Evolutionary conservation across 2,888 invertebrate species (phyloP), one percentile per base, ranked within the genome.

Genomic region (Drosophila hamatofila): DNA sequence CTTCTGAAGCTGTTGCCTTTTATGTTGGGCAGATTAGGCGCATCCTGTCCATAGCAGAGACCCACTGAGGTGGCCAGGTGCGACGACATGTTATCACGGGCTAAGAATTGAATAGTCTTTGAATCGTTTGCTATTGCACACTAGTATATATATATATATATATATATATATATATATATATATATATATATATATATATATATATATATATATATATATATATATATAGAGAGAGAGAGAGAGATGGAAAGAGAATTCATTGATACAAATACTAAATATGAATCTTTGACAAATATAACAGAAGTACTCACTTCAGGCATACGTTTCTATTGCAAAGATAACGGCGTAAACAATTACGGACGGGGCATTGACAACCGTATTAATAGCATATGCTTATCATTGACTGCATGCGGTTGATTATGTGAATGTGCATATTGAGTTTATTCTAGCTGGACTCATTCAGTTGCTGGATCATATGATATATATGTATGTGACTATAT

Each of bases 51-150:
- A 12, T 41, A 39, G 42, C 68, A 61, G 21, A 82, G 69, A 14
- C 71, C 82, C 5, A 84, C 42, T 39, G 84, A 52, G 25, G 39
- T 65, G 30, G 77, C 82, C 67, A 81, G 64, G 23, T 74, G 44
- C 18, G 74, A 60, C 11, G 70, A 66, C 79, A 78, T 78, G 42
- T 62, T 65, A 42, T 25, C n/a, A 23, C 49, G 25, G 30, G 27
- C 6, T 30, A 18, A 14, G n/a, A 54, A 46, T 23, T 8, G 1
- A 27, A 30, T 23, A 33, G 25, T 42, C 30, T 61, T 23, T 44
- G 61, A 62, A 21, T 35, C 12, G 14, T 44, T 21, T 61, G 55
- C 65, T 56, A 48, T 59, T 54, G 49, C 59, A 44, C 61, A 33
- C 14, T n/a, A n/a, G n/a, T n/a, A n/a, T n/a, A n/a, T n/a, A n/a